Evolutionary conservation across 2,113 vertebrate species (phyloP), one percentile per base, ranked within the genome.

Genomic region (Edolisoma coerulescens): DNA sequence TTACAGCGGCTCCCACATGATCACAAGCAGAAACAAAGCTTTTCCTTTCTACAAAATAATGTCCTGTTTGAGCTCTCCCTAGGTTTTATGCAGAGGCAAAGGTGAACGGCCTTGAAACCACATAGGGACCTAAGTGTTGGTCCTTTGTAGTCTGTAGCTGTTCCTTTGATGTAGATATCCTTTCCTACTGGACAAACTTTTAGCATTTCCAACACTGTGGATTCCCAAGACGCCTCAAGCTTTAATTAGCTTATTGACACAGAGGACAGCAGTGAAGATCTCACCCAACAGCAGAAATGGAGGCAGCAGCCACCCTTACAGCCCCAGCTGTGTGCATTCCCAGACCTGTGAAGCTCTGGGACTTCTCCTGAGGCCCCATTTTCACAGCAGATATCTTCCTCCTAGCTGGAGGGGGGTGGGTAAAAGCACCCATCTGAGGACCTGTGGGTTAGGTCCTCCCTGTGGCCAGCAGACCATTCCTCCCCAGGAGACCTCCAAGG

Each of bases 161-260:
- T n/a, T 73, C 24, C 71, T 93, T 91, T 95, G 93, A 95, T 87
- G 69, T 28, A 81, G 68, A 84, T 42, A 94, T 37, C 64, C 60
- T 28, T 81, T 92, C 86, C 86, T 71, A 63, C 64, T 64, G 56
- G 39, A 81, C 9, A 84, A 80, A 74, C 35, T 77, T 74, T 33
- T 39, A 61, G 16, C 19, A 56, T 56, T 89, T 81, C 73, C 80
- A 95, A 59, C 52, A 63, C 42, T 78, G 41, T 49, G 44, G 80
- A 93, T 89, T 93, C 86, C 54, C 71, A 96, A 74, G 86, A 77
- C 0, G 9, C 19, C 56, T 93, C 56, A 49, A 45, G 50, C 71
- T 63, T 79, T 88, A 42, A 57, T 77, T 87, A 89, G 42, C 59
- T 61, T 22, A 57, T 92, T 69, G 59, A 56, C 32, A 37, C 0